These are phyloP conservation scores for Temnothorax ravouxi DNA, from an alignment of 2,888 invertebrate genomes.

Conservation along the genomic window DNA sequence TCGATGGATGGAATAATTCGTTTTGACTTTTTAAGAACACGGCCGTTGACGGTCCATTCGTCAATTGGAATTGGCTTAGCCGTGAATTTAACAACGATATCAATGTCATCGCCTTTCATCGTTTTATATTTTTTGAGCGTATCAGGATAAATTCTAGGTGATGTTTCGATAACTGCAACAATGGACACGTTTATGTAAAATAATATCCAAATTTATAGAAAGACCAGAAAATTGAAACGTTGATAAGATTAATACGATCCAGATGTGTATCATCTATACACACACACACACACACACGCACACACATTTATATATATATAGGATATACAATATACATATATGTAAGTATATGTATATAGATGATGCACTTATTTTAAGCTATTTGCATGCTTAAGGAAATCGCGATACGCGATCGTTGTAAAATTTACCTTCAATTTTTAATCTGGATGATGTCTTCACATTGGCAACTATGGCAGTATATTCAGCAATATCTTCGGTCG, in stretches of 20 bases:
- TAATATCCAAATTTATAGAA: constrained; percentile 25
- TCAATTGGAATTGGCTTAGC: constrained; percentile 91
- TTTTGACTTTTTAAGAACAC: constrained; percentile 90
- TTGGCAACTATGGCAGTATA: constrained; percentile 94
- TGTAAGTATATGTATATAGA: not conserved
- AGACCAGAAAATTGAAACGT: not conserved
- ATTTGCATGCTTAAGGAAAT: not conserved
- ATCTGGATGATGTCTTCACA: constrained; percentile 92
- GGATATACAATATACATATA: not conserved
- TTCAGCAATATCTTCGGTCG: constrained; percentile 93
- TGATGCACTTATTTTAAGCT: not conserved
- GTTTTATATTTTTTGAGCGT: constrained; percentile 90
- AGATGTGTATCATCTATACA: no score
- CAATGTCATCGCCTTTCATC: constrained; percentile 91
- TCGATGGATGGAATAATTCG: constrained; percentile 89
- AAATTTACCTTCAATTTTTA: constrained; percentile 92
- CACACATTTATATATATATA: no score
- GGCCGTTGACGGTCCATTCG: constrained; percentile 91
- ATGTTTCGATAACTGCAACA: constrained; percentile 87
- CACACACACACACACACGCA: no score
- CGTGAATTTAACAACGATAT: constrained; percentile 90
- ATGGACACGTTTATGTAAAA: not conserved
- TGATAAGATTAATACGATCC: not conserved
- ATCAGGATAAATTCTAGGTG: constrained; percentile 89
- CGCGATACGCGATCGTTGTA: not conserved